Evolutionary conservation across 2,113 vertebrate genomes (phyloP), one percentile per base, ranked within the genome.

Genomic region (Cyphomyrus plagiostoma): DNA sequence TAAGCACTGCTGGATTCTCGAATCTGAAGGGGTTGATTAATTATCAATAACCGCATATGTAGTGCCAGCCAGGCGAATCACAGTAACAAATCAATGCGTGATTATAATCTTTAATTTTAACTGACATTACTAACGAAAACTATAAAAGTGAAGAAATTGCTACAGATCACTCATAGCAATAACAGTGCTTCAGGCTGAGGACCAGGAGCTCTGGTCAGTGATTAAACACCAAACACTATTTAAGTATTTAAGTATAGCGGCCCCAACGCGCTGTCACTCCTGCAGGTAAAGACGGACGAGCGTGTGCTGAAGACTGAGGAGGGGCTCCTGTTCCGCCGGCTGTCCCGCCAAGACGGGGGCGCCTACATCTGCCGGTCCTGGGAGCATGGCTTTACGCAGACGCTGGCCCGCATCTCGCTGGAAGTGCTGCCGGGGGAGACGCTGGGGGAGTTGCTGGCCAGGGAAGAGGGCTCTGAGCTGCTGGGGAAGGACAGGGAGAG

Each of bases 341-440:
- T 99, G 89, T 95, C 95, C 92, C 96, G 91, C 48, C 96, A 94
- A 0, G 98, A 99, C 0, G 94, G 96, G 0, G 98, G 97, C 0
- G 8, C 93, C 86, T 99, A 99, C 90, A 96, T 96, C 90, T 99
- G 98, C 92, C 96, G 93, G 45, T 97, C 97, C 0, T 91, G 97
- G 90, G 98, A 99, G 94, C 97, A 97, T 0, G 96, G 97, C 92
- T 99, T 98, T 94, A 95, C 97, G 0, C 98, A 96, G 94, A 97
- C 95, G 0, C 95, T 98, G 91, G 93, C 94, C 89, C 97, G 95
- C 88, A 92, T 96, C 0, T 92, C 93, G 66, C 94, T 99, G 82
- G 94, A 97, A 88, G 97, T 99, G 91, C 95, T 99, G 0, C 86
- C 90, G 3, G 95, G 96, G 0, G 93, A 97, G n/a, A 96, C 96